Base-by-base conservation (phyloP, 2,113 vertebrate species). In the Cacatua alba region DNA sequence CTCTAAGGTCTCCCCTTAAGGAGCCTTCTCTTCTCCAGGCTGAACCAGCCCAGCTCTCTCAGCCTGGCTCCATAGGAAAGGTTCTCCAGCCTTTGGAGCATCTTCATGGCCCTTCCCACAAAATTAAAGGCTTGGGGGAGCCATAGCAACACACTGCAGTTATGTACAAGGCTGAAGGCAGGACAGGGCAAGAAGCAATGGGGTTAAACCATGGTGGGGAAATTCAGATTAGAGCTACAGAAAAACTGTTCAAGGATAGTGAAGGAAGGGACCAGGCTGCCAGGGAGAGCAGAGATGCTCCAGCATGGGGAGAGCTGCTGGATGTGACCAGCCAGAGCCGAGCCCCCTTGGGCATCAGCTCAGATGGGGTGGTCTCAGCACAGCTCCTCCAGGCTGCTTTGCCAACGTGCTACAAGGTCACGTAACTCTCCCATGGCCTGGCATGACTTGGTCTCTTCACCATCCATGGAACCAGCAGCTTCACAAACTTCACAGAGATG, bases 251-350 rank as follows among this genome's bases (percentile, higher is more conserved):
- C 14, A 46, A 82, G 57, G 59, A 29, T 5, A 48, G 33, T 3
- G 21, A 86, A 59, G 69, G 59, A 25, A 39, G 16, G 69, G 39
- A 49, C 21, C 29, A 55, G 77, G 3, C 19, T 78, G 18, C 33
- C 48, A 53, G 65, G 68, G 77, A 57, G 26, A 25, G 33, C 68
- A 78, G 59, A 44, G 41, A 11, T 25, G 24, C 37, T 72, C 41
- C 28, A 12, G 64, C 0, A 0, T 2, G 33, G 57, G 39, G 5
- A 44, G n/a, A 70, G 35, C 51, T 41, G 24, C 60, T 44, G 0
- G 29, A 13, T 49, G 26, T 0, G 4, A 67, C 3, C 44, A 65
- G 26, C 29, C 8, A 3, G 74, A 57, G 44, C 53, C 62, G 60
- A 84, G 13, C 28, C 10, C 57, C 55, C 31, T 7, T 0, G 10